These are phyloP conservation scores for Hirudinaria manillensis DNA, from an alignment of 2,888 invertebrate species.

Conservation along the genomic window DNA sequence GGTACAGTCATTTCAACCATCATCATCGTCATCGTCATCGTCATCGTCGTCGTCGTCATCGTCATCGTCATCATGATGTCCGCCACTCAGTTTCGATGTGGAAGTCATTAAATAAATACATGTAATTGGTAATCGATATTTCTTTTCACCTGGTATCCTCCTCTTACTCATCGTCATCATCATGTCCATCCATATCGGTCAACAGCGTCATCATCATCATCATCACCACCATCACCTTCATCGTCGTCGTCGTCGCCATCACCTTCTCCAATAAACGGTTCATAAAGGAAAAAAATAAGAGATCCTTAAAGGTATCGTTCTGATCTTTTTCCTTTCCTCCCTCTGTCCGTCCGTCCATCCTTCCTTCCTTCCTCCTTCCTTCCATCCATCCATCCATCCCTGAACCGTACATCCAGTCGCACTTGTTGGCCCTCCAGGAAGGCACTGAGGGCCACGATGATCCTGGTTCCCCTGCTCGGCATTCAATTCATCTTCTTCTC, in stretches of 20 bases:
- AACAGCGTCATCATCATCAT: constrained; percentile 22
- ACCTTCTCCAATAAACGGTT: not conserved
- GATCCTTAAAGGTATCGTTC: not conserved
- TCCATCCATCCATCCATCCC: not conserved
- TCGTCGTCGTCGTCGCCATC: constrained; percentile 25
- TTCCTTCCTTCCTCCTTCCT: not conserved
- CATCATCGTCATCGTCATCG: constrained; percentile 24
- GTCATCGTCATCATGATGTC: constrained; percentile 24
- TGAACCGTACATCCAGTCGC: not conserved
- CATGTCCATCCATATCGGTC: constrained; percentile 8
- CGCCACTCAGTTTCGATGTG: not conserved
- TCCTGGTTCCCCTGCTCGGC: constrained; percentile 82
- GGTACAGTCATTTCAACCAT: not conserved
- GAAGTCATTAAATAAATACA: not conserved
- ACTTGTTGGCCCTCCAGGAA: constrained; percentile 55
- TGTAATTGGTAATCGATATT: not conserved
- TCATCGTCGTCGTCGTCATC: constrained; percentile 24
- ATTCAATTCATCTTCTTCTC: constrained; percentile 83
- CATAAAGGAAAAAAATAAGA: not conserved
- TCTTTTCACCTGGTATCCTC: not conserved
- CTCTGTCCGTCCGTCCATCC: not conserved
- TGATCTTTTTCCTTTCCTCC: no score
- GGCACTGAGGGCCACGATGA: constrained; percentile 72
- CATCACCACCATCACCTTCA: constrained; percentile 28
- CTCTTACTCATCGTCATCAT: constrained; percentile 3